phyloP scores from a whole-genome alignment of 2,888 invertebrate genomes.

The Mellilla xanthometata region DNA sequence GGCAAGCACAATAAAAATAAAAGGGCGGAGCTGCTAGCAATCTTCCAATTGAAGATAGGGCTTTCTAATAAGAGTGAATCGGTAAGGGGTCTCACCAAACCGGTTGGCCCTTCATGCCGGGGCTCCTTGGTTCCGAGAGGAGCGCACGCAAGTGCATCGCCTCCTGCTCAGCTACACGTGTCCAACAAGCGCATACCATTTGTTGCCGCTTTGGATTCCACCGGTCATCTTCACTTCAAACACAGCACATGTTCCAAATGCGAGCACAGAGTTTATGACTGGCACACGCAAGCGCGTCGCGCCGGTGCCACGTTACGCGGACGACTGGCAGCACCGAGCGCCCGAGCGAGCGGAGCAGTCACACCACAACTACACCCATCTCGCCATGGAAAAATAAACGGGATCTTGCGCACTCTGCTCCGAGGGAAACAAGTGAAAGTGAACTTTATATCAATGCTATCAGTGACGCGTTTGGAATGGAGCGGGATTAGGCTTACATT shows the following conservation, averaged over 20 bases:
- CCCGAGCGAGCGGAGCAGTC: slow-evolving; percentile 30
- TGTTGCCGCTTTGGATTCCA: slow-evolving; percentile 62
- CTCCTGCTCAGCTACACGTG: slow-evolving; percentile 56
- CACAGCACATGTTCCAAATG: slow-evolving; percentile 66
- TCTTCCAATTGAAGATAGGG: slow-evolving; percentile 30
- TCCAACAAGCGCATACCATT: slow-evolving; percentile 65
- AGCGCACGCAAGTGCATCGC: slow-evolving; percentile 67
- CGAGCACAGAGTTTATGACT: slow-evolving; percentile 34
- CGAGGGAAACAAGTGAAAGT: slow-evolving; percentile 37
- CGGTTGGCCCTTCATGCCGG: slow-evolving; percentile 79
- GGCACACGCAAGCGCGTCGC: slow-evolving; percentile 39
- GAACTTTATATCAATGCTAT: slow-evolving; percentile 28
- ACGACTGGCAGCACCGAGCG: slow-evolving; percentile 54
- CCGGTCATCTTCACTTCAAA: slow-evolving; percentile 67
- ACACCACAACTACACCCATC: slow-evolving; percentile 22
- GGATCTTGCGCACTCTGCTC: slow-evolving; percentile 54
- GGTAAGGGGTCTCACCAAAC: slow-evolving; percentile 75
- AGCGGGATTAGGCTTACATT: slow-evolving; percentile 41
- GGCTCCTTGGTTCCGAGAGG: slow-evolving; percentile 55
- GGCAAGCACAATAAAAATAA: slow-evolving; percentile 31
- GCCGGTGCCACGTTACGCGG: slow-evolving; percentile 45
- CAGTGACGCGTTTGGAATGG: slow-evolving; percentile 32
- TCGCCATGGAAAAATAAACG: slow-evolving; percentile 59
- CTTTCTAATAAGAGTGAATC: slow-evolving; percentile 52
- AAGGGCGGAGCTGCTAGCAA: slow-evolving; percentile 1